phyloP scores from a whole-genome alignment of 1,140 invertebrate species.

The Leptinotarsa texana region DNA sequence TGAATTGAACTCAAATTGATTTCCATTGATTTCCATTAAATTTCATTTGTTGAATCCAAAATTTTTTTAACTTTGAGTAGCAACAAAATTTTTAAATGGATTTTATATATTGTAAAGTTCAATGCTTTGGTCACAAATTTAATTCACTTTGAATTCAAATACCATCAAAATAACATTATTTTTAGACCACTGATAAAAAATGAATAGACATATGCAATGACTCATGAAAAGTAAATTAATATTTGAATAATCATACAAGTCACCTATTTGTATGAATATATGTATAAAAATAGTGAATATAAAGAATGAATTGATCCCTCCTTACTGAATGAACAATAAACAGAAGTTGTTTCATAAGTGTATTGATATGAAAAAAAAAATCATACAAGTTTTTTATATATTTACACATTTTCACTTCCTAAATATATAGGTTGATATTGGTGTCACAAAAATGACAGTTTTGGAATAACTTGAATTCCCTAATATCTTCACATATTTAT shows the following conservation, averaged over 20 bases:
- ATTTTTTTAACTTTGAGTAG: too few relatives aligned
- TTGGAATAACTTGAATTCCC: neutral
- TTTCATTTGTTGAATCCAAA: conserved; percentile 13
- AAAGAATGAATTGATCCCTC: neutral
- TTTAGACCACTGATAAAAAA: conserved; percentile 15
- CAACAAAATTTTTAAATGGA: neutral
- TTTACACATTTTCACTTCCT: neutral
- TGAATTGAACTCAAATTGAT: neutral
- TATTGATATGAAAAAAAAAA: neutral
- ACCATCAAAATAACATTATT: too few relatives aligned
- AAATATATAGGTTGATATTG: neutral
- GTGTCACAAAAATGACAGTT: neutral
- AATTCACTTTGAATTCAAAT: too few relatives aligned
- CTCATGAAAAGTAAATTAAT: conserved; percentile 10
- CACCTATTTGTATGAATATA: neutral
- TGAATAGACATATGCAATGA: conserved; percentile 24
- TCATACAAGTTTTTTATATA: neutral
- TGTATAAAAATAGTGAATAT: neutral
- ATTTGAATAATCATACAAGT: neutral
- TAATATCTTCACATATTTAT: neutral
- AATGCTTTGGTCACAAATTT: too few relatives aligned
- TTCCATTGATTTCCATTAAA: conserved; percentile 19
- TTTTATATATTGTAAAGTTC: too few relatives aligned
- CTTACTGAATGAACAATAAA: neutral
- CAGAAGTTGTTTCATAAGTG: neutral